Evolutionary conservation across 1,140 invertebrate genomes (phyloP), one percentile per base, ranked within the genome.

Genomic region (Linepithema humile): DNA sequence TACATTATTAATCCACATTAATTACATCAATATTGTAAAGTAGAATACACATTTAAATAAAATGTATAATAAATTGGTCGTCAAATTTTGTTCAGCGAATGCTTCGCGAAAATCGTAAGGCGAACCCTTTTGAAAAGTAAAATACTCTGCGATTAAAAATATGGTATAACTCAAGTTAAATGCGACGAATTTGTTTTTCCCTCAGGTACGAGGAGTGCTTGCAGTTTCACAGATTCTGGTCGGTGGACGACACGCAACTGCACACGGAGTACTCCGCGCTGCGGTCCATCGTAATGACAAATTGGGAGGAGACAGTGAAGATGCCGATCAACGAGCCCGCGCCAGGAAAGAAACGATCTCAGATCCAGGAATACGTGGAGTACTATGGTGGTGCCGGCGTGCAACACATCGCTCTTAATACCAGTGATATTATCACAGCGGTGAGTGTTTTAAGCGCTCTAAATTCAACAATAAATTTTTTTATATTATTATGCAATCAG

Each of bases 291-390:
- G 99, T 99, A 0, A 97, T 99, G 95, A 97, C 98, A 1, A 99
- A 99, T 91, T 99, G 97, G 95, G 98, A 99, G 90, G 99, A 99
- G 94, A 99, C 98, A 0, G 97, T 99, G 9, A 99, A 99, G 95
- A 96, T 99, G 96, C 99, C 99, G 2, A 99, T 99, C 86, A 99
- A 99, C 93, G 99, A 99, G 93, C 99, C 99, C 7, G 99, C 99
- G 0, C 92, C 96, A n/a, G 98, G 98, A 3, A 98, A 98, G 92
- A 98, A 97, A 94, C 99, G 98, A 94, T 99, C 98, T 77, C 99
- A 99, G 95, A 99, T 99, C 88, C 96, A 99, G 94, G 99, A 99
- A 94, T 99, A 98, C 94, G 98, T 99, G 3, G 99, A 99, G 90
- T 99, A 99, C 92, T 99, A 99, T 93, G 99, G 99, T 0, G 98